phyloP scores from a whole-genome alignment of 2,113 vertebrate species.

The Paramisgurnus dabryanus region DNA sequence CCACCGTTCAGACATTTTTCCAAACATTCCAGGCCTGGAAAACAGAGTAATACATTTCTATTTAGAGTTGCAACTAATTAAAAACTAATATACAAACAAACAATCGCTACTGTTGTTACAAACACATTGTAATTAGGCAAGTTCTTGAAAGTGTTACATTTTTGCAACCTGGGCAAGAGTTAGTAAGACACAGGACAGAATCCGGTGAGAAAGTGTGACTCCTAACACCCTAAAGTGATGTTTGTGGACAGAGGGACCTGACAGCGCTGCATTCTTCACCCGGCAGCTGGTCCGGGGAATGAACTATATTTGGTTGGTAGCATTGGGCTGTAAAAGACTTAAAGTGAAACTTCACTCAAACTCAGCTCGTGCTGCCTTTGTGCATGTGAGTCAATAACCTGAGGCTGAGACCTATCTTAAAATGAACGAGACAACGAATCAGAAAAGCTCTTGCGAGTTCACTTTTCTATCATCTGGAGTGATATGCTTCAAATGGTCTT shows the following conservation, averaged over 20 bases:
- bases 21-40: conserved; percentile 76
- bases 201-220: conserved; percentile 58
- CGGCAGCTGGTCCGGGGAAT: conserved; percentile 57
- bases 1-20: conserved; percentile 87
- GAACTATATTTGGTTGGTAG: conserved; percentile 34
- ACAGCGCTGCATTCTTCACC: conserved; percentile 49
- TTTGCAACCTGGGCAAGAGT: conserved; percentile 9
- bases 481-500: neutral
- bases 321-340: conserved; percentile 53
- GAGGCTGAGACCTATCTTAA: neutral
- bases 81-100: too few relatives aligned
- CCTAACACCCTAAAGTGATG: conserved; percentile 60
- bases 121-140: too few relatives aligned
- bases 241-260: conserved; percentile 52
- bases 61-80: neutral
- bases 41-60: neutral
- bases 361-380: neutral
- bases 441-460: neutral
- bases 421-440: neutral
- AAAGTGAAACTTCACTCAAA: conserved; percentile 47
- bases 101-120: too few relatives aligned
- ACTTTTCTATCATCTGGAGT: neutral
- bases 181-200: conserved; percentile 1
- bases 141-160: too few relatives aligned
- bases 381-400: neutral